A percentile compares a stretch with the other conserved stretches of the same genome.
These are phyloP conservation scores for Drosophila formosana DNA, from an alignment of 2,888 invertebrate genomes.

Conservation along the genomic window DNA sequence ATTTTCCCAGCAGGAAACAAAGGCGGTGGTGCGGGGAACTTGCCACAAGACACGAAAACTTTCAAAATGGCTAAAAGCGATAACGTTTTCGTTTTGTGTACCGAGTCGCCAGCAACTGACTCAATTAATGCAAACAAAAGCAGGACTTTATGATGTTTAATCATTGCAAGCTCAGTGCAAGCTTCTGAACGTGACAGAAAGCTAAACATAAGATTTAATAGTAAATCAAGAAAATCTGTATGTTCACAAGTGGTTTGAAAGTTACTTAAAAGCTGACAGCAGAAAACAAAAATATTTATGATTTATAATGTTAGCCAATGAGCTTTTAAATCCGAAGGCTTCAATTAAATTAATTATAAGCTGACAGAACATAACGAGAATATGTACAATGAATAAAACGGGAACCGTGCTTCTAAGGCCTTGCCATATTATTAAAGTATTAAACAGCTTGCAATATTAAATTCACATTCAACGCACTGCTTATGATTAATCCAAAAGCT, in stretches of 20 bases:
- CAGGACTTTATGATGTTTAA: conserved; percentile 4
- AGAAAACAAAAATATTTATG: no score
- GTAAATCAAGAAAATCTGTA: not conserved
- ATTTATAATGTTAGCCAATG: no score
- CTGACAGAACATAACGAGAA: no score
- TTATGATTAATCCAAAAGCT: not conserved
- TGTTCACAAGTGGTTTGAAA: no score
- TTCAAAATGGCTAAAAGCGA: conserved; percentile 42
- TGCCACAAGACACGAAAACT: conserved; percentile 52
- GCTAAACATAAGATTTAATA: not conserved
- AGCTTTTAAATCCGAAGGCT: no score
- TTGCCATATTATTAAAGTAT: not conserved
- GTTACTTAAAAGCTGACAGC: no score
- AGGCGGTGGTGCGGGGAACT: conserved; percentile 5
- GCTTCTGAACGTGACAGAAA: not conserved
- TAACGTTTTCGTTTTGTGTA: conserved; percentile 15
- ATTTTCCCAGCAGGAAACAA: conserved; percentile 23
- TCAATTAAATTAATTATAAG: no score
- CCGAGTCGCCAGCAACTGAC: conserved; percentile 15
- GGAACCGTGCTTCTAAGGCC: no score
- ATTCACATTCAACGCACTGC: not conserved
- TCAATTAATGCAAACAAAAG: conserved; percentile 20
- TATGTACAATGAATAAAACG: no score
- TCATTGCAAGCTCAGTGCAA: not conserved
- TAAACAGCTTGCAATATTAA: not conserved